phyloP scores from a whole-genome alignment of 2,797 vertebrate species.

The Lepus oiostolus region DNA sequence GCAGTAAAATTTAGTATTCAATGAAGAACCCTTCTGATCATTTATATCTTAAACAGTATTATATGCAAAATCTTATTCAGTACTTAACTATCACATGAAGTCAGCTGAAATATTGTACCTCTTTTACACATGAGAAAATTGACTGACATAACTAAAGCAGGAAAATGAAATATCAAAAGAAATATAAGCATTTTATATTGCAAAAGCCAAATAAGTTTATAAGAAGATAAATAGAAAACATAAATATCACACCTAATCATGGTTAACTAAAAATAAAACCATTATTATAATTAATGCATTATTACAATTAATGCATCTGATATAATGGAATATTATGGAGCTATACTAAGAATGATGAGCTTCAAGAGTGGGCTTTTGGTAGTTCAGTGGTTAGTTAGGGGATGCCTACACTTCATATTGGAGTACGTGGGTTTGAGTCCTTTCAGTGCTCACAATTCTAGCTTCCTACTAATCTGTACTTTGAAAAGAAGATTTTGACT shows the following conservation, averaged over 20 bases:
- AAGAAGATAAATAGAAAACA: background rate
- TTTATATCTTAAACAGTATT: no score
- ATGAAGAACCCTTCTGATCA: background rate
- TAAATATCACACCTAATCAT: rapidly evolving
- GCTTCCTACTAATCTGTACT: no score
- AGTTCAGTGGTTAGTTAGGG: no score
- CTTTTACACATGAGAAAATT: background rate
- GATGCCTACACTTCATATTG: no score
- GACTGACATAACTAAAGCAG: background rate
- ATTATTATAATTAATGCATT: background rate
- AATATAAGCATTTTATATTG: background rate
- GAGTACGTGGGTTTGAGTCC: no score
- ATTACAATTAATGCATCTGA: background rate
- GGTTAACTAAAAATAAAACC: background rate
- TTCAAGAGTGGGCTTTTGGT: no score
- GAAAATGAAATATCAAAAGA: background rate
- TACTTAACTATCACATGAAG: background rate
- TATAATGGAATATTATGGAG: background rate
- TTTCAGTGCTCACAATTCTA: no score
- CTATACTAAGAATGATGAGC: background rate
- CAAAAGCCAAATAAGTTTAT: background rate
- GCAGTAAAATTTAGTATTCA: background rate
- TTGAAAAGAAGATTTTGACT: no score
- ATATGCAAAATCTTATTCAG: background rate
- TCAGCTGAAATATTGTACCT: background rate